These are phyloP conservation scores for Fragum sueziense DNA, from an alignment of 2,888 invertebrate genomes.

Conservation along the genomic window DNA sequence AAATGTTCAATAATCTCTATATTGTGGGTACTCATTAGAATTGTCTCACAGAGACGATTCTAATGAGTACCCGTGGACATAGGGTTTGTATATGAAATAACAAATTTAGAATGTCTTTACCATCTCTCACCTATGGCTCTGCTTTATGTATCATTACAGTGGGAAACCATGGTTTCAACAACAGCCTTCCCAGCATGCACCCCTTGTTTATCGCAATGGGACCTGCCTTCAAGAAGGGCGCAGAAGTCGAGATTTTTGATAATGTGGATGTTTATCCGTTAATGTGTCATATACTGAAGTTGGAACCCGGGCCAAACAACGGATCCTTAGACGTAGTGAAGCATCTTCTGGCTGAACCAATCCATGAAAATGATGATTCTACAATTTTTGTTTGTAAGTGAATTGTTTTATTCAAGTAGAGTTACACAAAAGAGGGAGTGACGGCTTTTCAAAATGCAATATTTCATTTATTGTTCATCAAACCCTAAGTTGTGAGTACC, in stretches of 20 bases:
- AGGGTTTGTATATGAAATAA: too few species aligned
- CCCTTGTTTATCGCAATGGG: conserved; percentile 89
- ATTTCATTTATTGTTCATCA: too few species aligned
- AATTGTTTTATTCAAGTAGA: too few species aligned
- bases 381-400: conserved; percentile 73
- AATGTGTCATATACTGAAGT: conserved; percentile 77
- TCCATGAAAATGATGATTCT: conserved; percentile 42
- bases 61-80: too few species aligned
- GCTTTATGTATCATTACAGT: too few species aligned
- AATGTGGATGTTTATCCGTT: conserved; percentile 81
- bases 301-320: conserved; percentile 77
- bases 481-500: too few species aligned
- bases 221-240: conserved; percentile 77
- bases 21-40: too few species aligned
- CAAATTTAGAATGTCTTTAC: too few species aligned
- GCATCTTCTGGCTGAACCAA: conserved; percentile 56
- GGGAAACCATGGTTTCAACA: conserved; percentile 82
- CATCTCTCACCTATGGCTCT: too few species aligned
- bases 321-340: conserved; percentile 72
- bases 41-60: too few species aligned
- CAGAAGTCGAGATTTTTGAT: conserved; percentile 71
- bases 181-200: conserved; percentile 85
- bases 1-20: too few species aligned
- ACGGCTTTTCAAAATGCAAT: too few species aligned
- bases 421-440: conserved; percentile 60